Conservation (phyloP, 1,140 invertebrate species). For the Chrysoperla carnea region DNA sequence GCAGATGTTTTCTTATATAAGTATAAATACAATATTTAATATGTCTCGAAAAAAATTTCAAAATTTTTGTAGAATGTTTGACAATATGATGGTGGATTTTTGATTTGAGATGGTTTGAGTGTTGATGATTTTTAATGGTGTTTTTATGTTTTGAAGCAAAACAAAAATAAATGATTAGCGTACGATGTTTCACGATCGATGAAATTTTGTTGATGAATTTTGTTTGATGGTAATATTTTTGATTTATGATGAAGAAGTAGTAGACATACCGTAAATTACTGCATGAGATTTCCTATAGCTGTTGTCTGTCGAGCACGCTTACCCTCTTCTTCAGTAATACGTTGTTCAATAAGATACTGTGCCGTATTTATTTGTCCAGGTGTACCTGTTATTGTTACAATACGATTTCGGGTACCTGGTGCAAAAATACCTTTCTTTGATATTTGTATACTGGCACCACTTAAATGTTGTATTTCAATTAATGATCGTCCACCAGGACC, state of each 20-base stretch:
- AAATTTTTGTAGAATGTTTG: too few species aligned
- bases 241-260: background rate
- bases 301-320: constrained; percentile 81
- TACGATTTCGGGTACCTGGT: constrained; percentile 88
- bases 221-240: too few species aligned
- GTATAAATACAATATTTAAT: too few species aligned
- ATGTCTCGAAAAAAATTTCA: too few species aligned
- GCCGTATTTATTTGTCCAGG: constrained; percentile 74
- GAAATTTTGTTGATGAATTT: too few species aligned
- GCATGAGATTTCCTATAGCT: constrained; percentile 43
- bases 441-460: constrained; percentile 94
- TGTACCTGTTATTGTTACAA: constrained; percentile 87
- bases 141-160: too few species aligned
- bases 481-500: constrained; percentile 85
- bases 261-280: constrained; percentile 13
- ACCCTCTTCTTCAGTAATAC: constrained; percentile 86
- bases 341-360: constrained; percentile 88
- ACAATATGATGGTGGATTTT: too few species aligned
- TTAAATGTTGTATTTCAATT: constrained; percentile 91
- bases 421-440: constrained; percentile 96
- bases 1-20: too few species aligned
- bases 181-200: too few species aligned
- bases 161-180: too few species aligned
- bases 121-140: too few species aligned
- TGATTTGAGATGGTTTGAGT: too few species aligned